These are phyloP conservation scores for Eulemur albifrons DNA, from an alignment of 2,797 vertebrate species.

Conservation along the genomic window DNA sequence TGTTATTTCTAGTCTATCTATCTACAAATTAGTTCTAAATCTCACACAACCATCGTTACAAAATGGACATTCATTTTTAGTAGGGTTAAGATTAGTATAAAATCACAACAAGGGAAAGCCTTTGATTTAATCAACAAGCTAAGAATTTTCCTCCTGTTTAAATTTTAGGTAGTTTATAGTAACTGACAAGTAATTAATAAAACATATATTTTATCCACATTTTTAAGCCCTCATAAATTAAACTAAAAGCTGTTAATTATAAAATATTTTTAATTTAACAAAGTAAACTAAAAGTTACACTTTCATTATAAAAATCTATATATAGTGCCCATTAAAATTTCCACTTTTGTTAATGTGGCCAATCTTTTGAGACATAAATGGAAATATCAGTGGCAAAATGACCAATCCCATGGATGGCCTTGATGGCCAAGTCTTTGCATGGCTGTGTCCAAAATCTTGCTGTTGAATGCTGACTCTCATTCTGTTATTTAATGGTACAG, in stretches of 20 bases:
- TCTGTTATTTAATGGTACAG: not conserved
- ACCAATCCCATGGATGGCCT: not conserved
- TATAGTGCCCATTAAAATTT: not conserved
- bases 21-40: slow-evolving; percentile 19
- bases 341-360: not conserved
- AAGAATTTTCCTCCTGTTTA: not conserved
- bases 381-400: not conserved
- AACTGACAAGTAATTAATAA: slow-evolving; percentile 2
- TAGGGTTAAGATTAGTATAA: not conserved
- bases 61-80: not conserved
- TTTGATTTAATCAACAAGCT: not conserved
- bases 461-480: not conserved
- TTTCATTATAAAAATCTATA: not conserved
- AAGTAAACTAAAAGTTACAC: not conserved
- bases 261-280: slow-evolving; percentile 7
- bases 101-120: not conserved
- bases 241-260: not conserved
- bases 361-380: not conserved
- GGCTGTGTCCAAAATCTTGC: not conserved
- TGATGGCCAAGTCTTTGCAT: not conserved
- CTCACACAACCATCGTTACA: not conserved
- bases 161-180: not conserved
- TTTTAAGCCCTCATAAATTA: slow-evolving; percentile 13
- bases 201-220: not conserved
- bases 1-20: not conserved